A percentile compares a stretch with the other conserved stretches of the same genome.
These are phyloP conservation scores for Megalonaias nervosa DNA, from an alignment of 1,140 invertebrate genomes.

Conservation along the genomic window DNA sequence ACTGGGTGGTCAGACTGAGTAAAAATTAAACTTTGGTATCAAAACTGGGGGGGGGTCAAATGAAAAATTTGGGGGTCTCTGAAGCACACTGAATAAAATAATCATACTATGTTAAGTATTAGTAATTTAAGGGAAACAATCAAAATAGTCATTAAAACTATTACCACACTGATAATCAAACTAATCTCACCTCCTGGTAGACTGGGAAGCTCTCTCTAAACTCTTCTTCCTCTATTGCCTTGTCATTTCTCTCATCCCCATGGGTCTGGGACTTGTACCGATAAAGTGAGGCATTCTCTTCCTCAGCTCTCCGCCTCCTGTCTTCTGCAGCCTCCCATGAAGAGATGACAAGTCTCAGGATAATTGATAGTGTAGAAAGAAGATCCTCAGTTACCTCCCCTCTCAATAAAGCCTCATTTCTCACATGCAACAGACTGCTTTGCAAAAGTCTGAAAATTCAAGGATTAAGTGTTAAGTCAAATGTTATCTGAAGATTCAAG, in stretches of 20 bases:
- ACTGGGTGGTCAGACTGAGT: too few species aligned
- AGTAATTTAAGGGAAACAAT: too few species aligned
- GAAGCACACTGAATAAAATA: too few species aligned
- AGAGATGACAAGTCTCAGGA: conserved; percentile 71
- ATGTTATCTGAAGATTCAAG: too few species aligned
- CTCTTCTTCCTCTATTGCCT: conserved; percentile 81
- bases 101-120: too few species aligned
- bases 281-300: conserved; percentile 86
- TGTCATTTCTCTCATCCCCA: conserved; percentile 77
- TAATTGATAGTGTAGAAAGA: conserved; percentile 41
- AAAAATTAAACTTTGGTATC: too few species aligned
- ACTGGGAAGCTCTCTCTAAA: conserved; percentile 85
- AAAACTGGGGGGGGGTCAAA: too few species aligned
- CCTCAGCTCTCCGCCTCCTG: conserved; percentile 78
- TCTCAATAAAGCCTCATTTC: conserved; percentile 46
- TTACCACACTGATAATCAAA: too few species aligned
- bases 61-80: too few species aligned
- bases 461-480: neutral
- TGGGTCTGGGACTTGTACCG: conserved; percentile 77
- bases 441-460: conserved; percentile 54
- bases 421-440: conserved; percentile 46
- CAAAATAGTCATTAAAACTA: too few species aligned
- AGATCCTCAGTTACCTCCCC: conserved; percentile 45
- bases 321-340: conserved; percentile 85
- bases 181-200: conserved; percentile 74